Evolutionary conservation across 2,888 invertebrate species (phyloP), one percentile per base, ranked within the genome.

Genomic region (Nomada fucata): DNA sequence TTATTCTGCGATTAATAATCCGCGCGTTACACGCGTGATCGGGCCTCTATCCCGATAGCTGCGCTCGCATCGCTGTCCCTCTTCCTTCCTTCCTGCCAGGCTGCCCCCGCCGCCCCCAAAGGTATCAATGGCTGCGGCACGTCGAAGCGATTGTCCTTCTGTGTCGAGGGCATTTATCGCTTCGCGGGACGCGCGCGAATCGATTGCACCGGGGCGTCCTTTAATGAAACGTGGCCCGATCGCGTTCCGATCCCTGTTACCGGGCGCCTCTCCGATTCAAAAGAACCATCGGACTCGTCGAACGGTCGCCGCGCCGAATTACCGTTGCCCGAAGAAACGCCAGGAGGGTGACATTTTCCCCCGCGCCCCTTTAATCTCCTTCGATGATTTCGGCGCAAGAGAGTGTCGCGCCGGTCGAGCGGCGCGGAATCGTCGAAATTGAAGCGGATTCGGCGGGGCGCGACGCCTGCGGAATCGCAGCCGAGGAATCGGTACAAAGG

Each of bases 1-100:
- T 93, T 93, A 92, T 93, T 91, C 92, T 82, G 87, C 92, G 93
- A 93, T 92, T 92, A 92, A 93, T 93, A 92, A 93, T 93, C 91
- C 90, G 88, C 91, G 88, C 90, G 91, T 92, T 92, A 92, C 92
- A 92, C 93, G 92, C 92, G 92, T 91, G 93, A 93, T 92, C 91
- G 91, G 90, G 63, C 90, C 91, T 88, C 87, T 88, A 88, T 88
- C 88, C 83, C 74, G 71, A 67, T 75, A 57, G 76, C 76, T 70
- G 65, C 64, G 59, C 76, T 77, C 76, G 76, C 85, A 61, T 79
- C 83, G 77, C 72, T 70, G 71, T 71, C 81, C 68, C 82, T 80
- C 86, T 83, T 84, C 83, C 87, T 87, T 87, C 88, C 88, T 88
- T 88, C 88, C 87, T 87, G 82, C 71, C 76, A 77, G 61, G 79